phyloP scores from a whole-genome alignment of 2,888 invertebrate genomes.

The Hedychridium roseum region DNA sequence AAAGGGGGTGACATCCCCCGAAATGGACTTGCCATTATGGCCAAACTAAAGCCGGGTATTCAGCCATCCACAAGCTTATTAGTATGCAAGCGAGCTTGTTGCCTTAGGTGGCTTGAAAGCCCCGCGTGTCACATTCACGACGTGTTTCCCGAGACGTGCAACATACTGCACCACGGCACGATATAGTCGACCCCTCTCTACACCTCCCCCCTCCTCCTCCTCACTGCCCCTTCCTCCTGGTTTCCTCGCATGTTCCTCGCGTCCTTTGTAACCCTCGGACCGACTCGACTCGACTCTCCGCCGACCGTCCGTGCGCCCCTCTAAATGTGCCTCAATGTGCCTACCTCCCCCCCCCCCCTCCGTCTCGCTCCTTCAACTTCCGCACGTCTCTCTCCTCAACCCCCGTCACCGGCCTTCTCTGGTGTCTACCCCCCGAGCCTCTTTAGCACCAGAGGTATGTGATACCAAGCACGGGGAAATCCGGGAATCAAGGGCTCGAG shows the following conservation, averaged over 20 bases:
- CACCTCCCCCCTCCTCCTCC: slow-evolving; percentile 6
- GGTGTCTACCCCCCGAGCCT: too few relatives aligned
- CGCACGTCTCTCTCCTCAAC: background rate
- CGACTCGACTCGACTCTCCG: background rate
- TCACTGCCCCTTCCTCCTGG: slow-evolving; percentile 3
- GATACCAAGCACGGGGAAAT: too few relatives aligned
- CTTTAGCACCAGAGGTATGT: too few relatives aligned
- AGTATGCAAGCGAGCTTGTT: slow-evolving; percentile 61
- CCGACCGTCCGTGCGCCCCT: too few relatives aligned
- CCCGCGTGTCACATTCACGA: slow-evolving; percentile 57
- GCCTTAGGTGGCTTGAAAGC: slow-evolving; percentile 59
- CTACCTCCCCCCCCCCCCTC: background rate
- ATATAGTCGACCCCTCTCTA: slow-evolving; percentile 31
- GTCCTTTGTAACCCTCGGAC: background rate
- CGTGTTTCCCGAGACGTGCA: slow-evolving; percentile 51
- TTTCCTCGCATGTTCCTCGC: slow-evolving; percentile 1
- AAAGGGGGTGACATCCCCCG: slow-evolving; percentile 22
- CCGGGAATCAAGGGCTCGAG: background rate
- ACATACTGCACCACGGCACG: slow-evolving; percentile 40
- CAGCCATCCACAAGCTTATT: slow-evolving; percentile 58
- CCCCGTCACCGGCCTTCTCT: background rate
- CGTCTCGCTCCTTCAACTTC: background rate
- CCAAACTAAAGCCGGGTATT: slow-evolving; percentile 57
- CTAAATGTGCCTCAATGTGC: too few relatives aligned
- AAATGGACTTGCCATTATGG: slow-evolving; percentile 61